phyloP scores from a whole-genome alignment of 2,113 vertebrate genomes.

The Elgaria multicarinata region DNA sequence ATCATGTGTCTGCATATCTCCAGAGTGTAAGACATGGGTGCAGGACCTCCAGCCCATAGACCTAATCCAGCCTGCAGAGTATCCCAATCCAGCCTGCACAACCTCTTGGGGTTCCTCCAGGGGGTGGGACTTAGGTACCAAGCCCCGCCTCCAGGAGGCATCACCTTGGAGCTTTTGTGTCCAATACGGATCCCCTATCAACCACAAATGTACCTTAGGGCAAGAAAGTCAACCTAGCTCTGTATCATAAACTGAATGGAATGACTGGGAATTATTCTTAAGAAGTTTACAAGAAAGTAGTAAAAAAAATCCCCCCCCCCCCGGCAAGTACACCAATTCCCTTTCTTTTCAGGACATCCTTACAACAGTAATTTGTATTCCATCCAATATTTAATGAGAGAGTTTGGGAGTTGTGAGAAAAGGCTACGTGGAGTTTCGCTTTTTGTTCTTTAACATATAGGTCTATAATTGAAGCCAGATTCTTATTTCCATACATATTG shows the following conservation, averaged over 20 bases:
- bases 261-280: background rate
- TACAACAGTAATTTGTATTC: background rate
- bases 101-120: no score
- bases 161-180: background rate
- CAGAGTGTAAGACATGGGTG: no score
- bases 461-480: background rate
- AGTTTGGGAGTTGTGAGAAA: fast-evolving
- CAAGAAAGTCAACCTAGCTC: background rate
- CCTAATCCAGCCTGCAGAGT: no score
- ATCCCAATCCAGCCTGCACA: no score
- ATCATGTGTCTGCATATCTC: no score
- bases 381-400: background rate
- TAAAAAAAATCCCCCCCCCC: background rate
- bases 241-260: background rate
- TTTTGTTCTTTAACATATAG: background rate
- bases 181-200: background rate
- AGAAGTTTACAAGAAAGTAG: background rate
- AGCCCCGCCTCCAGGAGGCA: no score
- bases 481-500: background rate
- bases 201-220: background rate
- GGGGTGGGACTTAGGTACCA: no score
- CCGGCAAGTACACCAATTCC: background rate
- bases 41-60: no score
- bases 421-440: background rate
- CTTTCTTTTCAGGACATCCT: background rate